phyloP scores from a whole-genome alignment of 2,888 invertebrate genomes.

The Tromatobia lineatoria region DNA sequence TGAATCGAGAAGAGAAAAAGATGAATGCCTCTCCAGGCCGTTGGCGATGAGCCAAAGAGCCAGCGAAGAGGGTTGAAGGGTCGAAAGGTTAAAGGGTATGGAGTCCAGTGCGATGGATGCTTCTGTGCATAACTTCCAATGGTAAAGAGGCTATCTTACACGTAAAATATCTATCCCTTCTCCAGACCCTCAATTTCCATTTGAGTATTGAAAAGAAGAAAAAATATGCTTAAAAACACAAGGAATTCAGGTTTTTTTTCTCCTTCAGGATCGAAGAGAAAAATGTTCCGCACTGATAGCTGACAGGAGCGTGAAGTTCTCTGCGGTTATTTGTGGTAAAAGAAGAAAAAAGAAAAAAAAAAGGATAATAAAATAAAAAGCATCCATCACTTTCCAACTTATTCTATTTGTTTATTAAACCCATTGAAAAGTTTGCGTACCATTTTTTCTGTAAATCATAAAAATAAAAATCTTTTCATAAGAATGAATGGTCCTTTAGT shows the following conservation, averaged over 20 bases:
- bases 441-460: too few relatives aligned
- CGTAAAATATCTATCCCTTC: slow-evolving; percentile 2
- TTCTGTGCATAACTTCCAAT: slow-evolving; percentile 4
- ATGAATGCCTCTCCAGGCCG: slow-evolving; percentile 35
- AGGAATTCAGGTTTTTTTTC: slow-evolving; percentile 9
- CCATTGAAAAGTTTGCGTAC: too few relatives aligned
- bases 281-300: slow-evolving; percentile 11
- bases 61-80: slow-evolving; percentile 30
- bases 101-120: neutral
- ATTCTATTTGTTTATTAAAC: too few relatives aligned
- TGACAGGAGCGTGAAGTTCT: slow-evolving; percentile 4
- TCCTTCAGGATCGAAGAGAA: neutral
- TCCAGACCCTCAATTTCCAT: neutral
- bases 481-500: too few relatives aligned
- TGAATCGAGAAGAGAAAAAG: slow-evolving; percentile 41
- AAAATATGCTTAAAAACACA: neutral
- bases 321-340: neutral
- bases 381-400: too few relatives aligned
- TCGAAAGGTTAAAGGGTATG: slow-evolving; percentile 48
- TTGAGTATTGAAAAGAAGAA: neutral
- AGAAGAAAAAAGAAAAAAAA: neutral
- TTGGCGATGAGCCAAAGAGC: slow-evolving; percentile 53
- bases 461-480: too few relatives aligned
- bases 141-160: slow-evolving; percentile 17
- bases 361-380: neutral